Conservation (phyloP, 2,888 invertebrate genomes). For the Papilio demoleus region DNA sequence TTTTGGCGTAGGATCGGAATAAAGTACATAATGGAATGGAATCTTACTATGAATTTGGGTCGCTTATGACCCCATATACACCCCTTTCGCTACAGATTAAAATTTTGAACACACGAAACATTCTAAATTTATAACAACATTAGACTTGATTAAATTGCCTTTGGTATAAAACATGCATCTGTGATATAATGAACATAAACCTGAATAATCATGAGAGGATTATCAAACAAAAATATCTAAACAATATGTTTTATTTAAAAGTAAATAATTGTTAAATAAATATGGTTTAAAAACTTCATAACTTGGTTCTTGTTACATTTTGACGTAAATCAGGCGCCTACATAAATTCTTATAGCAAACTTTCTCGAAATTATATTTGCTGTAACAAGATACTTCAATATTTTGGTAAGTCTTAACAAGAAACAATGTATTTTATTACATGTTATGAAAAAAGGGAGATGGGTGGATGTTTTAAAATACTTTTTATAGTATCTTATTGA, state of each 20-base stretch:
- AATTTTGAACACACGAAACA: conserved; percentile 14
- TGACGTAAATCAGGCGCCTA: not conserved
- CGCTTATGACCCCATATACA: conserved; percentile 10
- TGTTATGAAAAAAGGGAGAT: no score
- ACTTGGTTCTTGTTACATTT: conserved; percentile 1
- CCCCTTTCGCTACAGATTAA: conserved; percentile 34
- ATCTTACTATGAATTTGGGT: conserved; percentile 16
- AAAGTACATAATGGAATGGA: conserved; percentile 10
- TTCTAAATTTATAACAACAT: not conserved
- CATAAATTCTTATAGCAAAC: conserved; percentile 11
- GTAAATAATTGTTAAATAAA: not conserved
- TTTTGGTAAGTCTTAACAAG: not conserved
- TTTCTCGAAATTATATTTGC: conserved; percentile 5
- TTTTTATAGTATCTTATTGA: no score
- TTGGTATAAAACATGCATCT: not conserved
- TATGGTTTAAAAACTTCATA: not conserved
- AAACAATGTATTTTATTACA: conserved; percentile 3
- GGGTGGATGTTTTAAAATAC: no score
- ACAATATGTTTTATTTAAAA: not conserved
- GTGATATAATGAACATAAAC: not conserved
- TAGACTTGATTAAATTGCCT: not conserved
- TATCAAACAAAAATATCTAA: no score
- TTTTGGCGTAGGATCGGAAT: no score
- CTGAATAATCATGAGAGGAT: no score
- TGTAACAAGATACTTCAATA: not conserved